Evolutionary conservation across 2,797 vertebrate genomes (phyloP).

Genomic region (Phoxinus dragarum): DNA sequence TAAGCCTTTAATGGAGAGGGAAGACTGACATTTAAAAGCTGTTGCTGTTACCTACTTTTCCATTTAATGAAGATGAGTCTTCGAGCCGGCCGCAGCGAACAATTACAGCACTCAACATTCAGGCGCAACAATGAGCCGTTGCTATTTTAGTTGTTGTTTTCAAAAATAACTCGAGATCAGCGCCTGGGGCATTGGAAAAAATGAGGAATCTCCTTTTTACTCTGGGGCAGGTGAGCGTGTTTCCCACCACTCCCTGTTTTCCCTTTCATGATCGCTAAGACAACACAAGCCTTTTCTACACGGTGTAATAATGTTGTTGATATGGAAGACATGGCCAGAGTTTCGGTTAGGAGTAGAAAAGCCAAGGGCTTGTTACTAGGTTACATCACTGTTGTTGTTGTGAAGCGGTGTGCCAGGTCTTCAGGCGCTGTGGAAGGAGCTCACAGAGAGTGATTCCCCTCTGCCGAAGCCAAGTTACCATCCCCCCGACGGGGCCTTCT

Average conservation of each 20-base stretch:
- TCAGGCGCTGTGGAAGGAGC: constrained; percentile 76
- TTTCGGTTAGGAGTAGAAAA: constrained; percentile 76
- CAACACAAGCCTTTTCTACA: constrained; percentile 76
- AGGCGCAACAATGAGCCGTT: constrained; percentile 61
- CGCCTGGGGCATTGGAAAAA: constrained; percentile 79
- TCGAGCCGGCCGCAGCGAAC: constrained; percentile 59
- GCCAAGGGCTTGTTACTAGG: constrained; percentile 82
- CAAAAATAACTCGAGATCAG: constrained; percentile 75
- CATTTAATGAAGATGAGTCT: constrained; percentile 73
- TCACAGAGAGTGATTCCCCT: constrained; percentile 74
- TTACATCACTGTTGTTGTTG: constrained; percentile 83
- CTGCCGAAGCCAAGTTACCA: constrained; percentile 76
- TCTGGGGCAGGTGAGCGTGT: constrained; percentile 75
- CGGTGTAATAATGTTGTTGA: constrained; percentile 71
- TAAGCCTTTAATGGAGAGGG: constrained; percentile 81
- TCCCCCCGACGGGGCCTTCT: constrained; percentile 74
- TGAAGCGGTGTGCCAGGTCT: constrained; percentile 79
- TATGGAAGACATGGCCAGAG: constrained; percentile 79
- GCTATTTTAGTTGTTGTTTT: constrained; percentile 75
- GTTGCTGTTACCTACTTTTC: constrained; percentile 70
- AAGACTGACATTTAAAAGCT: constrained; percentile 79
- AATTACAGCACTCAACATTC: constrained; percentile 64
- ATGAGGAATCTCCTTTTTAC: constrained; percentile 73
- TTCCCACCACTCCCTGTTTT: constrained; percentile 75
- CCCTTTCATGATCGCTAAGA: constrained; percentile 67